These are phyloP conservation scores for Phyllotreta striolata DNA, from an alignment of 2,888 invertebrate species.

Conservation along the genomic window DNA sequence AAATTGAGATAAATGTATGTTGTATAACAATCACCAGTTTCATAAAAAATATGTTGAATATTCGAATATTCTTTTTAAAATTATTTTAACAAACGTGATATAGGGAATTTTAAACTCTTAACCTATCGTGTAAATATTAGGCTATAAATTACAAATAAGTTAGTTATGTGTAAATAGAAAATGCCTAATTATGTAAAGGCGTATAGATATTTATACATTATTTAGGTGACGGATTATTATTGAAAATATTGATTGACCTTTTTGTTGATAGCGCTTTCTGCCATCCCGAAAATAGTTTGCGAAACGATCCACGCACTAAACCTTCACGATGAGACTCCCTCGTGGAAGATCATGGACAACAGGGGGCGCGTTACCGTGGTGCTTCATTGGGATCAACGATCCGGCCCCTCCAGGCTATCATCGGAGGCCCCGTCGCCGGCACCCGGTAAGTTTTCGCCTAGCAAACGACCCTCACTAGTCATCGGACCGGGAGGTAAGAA, in stretches of 20 bases:
- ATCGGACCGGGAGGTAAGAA: slow-evolving; percentile 61
- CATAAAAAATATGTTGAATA: too few species aligned
- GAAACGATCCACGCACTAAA: slow-evolving; percentile 95
- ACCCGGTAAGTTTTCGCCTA: slow-evolving; percentile 66
- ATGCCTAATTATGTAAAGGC: background rate
- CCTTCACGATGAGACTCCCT: slow-evolving; percentile 95
- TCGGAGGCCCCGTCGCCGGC: slow-evolving; percentile 64
- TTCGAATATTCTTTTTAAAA: too few species aligned
- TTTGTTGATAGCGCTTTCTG: slow-evolving; percentile 82
- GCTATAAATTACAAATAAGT: too few species aligned
- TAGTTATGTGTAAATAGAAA: too few species aligned
- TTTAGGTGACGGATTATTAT: too few species aligned
- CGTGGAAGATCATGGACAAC: slow-evolving; percentile 99
- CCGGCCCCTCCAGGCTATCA: slow-evolving; percentile 63
- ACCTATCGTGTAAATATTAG: too few species aligned
- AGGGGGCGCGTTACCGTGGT: slow-evolving; percentile 96
- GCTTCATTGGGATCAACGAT: slow-evolving; percentile 94
- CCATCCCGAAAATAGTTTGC: slow-evolving; percentile 96
- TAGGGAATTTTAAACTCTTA: too few species aligned
- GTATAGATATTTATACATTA: background rate
- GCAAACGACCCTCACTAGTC: slow-evolving; percentile 74
- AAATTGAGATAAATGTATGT: too few species aligned
- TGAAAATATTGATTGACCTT: slow-evolving; percentile 29
- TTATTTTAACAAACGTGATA: too few species aligned
- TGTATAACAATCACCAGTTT: too few species aligned